Evolutionary conservation across 2,113 vertebrate genomes (phyloP), one percentile per base, ranked within the genome.

Genomic region (western clawed frog (Xenopus tropicalis)): DNA sequence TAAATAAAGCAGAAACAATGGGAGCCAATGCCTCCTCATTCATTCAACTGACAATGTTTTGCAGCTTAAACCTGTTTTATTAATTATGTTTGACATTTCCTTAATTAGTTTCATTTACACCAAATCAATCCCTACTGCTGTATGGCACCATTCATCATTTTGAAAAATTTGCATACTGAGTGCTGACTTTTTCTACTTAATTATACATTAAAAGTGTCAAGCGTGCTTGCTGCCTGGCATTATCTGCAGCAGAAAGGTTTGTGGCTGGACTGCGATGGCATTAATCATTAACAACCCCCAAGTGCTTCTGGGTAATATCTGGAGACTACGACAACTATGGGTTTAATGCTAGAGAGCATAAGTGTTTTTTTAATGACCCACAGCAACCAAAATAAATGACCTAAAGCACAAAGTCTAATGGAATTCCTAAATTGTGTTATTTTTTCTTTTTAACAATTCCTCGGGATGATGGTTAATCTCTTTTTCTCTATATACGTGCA

Each of bases 181-280:
- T 96, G 96, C 95, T 97, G 96, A 98, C 97, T 98, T 97, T 98
- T 98, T 97, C 96, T 98, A 99, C 97, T 99, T 98, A 98, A 99
- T 99, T 99, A 99, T 99, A 99, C 96, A 98, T 98, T 99, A 98
- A 98, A 99, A 97, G 97, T 99, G 97, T 99, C 96, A 98, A 94
- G 91, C 90, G 84, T 79, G 92, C 95, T 96, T 95, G 95, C 95
- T 96, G 96, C 91, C 92, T 99, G 95, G 96, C 94, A 97, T 98
- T 99, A 99, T 99, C 97, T 98, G 94, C 88, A 77, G 93, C 93
- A 95, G 95, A 97, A 99, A 99, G 96, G 96, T 97, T 98, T 97
- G 95, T 97, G 96, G 95, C 95, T 96, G 97, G 96, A 95, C 94
- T 88, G 91, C 87, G 85, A 91, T 94, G 93, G 93, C 94, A 99